Percentiles rank a stretch among this genome's conserved stretches.
Conservation (phyloP, 2,888 invertebrate genomes). For the Acrobasis suavella region DNA sequence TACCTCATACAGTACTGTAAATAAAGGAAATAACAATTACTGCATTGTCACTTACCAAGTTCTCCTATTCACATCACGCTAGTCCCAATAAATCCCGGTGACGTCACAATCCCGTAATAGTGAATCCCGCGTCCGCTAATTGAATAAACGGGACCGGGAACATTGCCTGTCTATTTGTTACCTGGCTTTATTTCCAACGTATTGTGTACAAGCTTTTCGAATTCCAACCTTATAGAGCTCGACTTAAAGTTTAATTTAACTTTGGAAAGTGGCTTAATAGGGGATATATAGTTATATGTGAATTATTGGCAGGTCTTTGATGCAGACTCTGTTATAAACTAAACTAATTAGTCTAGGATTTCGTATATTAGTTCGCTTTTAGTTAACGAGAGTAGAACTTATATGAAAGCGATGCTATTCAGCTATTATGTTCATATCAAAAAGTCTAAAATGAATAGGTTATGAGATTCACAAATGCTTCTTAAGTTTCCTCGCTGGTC, state of each 20-base stretch:
- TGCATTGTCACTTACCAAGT: constrained; percentile 1
- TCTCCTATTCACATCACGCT: not conserved
- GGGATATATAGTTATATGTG: not conserved
- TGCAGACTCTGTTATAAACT: constrained; percentile 8
- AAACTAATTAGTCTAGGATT: constrained; percentile 16
- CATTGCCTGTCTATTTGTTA: constrained; percentile 21
- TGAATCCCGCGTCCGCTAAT: constrained; percentile 24
- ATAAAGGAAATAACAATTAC: no score
- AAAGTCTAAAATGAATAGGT: no score
- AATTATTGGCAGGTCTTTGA: constrained; percentile 18
- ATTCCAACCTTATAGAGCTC: not conserved
- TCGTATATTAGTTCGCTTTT: not conserved
- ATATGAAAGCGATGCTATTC: no score
- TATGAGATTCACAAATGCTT: no score
- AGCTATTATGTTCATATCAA: no score
- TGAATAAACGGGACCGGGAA: constrained; percentile 20
- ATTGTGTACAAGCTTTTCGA: not conserved
- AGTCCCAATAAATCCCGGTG: constrained; percentile 20
- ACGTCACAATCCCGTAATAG: constrained; percentile 23
- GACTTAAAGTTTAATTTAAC: not conserved
- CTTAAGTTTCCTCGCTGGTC: no score
- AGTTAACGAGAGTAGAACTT: not conserved
- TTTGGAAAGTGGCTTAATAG: not conserved
- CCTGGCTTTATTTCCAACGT: constrained; percentile 20
- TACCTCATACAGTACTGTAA: no score